Evolutionary conservation across 2,113 vertebrate genomes (phyloP).

Genomic region (Gallinago paraguaiae): DNA sequence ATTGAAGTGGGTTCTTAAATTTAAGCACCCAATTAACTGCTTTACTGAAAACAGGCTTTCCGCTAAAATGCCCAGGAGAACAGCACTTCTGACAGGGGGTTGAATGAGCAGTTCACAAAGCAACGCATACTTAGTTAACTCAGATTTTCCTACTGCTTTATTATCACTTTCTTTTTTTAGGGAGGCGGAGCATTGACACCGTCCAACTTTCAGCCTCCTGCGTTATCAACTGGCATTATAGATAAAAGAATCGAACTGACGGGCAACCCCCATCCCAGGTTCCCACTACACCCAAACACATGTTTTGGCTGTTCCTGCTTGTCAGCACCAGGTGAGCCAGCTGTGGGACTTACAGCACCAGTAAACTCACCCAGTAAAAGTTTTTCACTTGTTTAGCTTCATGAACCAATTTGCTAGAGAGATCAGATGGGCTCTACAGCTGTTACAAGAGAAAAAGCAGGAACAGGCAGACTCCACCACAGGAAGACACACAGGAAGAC

Average conservation of each 20-base stretch:
- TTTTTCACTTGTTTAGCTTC: background rate
- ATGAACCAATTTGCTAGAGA: background rate
- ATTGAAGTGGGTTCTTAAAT: constrained; percentile 30
- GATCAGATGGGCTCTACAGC: background rate
- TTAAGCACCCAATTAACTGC: constrained; percentile 31
- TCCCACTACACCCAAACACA: background rate
- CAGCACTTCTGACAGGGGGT: background rate
- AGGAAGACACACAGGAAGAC: background rate
- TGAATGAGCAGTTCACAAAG: background rate
- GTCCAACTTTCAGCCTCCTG: background rate
- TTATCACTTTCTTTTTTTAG: background rate
- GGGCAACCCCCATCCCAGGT: background rate
- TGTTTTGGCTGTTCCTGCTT: background rate
- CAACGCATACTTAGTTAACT: background rate
- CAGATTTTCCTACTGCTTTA: background rate
- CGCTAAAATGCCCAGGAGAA: background rate
- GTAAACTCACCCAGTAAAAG: background rate
- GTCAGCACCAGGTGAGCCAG: fast-evolving
- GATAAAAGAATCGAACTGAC: background rate
- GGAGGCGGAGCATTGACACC: background rate
- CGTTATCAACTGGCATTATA: background rate
- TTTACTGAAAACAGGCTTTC: background rate
- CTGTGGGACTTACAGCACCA: background rate
- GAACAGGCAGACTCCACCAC: background rate
- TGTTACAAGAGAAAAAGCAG: background rate